phyloP scores from a whole-genome alignment of 1,140 invertebrate species.

The Drosophila arizonae region DNA sequence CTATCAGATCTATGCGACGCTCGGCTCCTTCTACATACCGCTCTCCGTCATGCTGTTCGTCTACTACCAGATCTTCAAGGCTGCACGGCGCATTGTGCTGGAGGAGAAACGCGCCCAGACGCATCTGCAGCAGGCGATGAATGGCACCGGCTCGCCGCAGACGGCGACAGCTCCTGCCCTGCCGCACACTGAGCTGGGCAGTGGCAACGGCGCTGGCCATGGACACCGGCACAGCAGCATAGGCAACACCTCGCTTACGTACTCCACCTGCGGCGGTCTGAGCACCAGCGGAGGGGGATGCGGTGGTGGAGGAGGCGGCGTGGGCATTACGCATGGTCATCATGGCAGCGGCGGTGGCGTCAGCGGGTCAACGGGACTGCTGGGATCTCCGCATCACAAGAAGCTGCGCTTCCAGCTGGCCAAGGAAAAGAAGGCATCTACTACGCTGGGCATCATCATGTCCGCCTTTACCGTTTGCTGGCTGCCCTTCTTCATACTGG shows the following conservation, averaged over 20 bases:
- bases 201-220: conserved; percentile 56
- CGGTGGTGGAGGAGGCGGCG: conserved; percentile 22
- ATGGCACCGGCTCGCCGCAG: conserved; percentile 85
- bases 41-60: conserved; percentile 94
- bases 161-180: conserved; percentile 54
- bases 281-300: conserved; percentile 58
- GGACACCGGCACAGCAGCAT: conserved; percentile 70
- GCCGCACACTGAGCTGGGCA: conserved; percentile 73
- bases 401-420: conserved; percentile 91
- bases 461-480: conserved; percentile 98
- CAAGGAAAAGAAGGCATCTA: conserved; percentile 96
- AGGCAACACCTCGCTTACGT: conserved; percentile 70
- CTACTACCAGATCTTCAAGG: conserved; percentile 95
- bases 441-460: conserved; percentile 98
- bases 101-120: conserved; percentile 93
- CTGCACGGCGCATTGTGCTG: conserved; percentile 91
- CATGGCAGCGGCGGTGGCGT: conserved; percentile 71
- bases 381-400: conserved; percentile 86
- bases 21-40: conserved; percentile 95
- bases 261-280: conserved; percentile 70
- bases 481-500: conserved; percentile 98
- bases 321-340: conserved; percentile 41
- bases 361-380: conserved; percentile 71
- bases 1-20: conserved; percentile 95
- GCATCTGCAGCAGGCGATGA: conserved; percentile 90